Conservation (phyloP, 2,113 vertebrate species). For the Sebastes fasciatus region DNA sequence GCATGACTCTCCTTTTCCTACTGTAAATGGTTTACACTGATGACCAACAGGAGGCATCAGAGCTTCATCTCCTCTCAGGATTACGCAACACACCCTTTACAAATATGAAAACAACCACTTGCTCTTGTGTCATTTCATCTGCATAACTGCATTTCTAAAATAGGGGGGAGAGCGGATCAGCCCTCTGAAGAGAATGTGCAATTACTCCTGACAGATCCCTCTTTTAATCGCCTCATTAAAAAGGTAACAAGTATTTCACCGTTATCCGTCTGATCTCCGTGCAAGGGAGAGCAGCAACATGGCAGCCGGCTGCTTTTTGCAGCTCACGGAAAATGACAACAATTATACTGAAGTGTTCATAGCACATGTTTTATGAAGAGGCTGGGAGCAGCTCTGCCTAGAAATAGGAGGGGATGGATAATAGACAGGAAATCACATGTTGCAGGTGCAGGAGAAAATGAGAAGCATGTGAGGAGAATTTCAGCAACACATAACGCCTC, state of each 20-base stretch:
- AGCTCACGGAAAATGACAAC: slow-evolving; percentile 34
- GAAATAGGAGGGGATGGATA: background rate
- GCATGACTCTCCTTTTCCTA: background rate
- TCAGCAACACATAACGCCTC: background rate
- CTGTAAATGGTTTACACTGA: background rate
- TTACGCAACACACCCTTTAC: slow-evolving; percentile 62
- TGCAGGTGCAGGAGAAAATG: background rate
- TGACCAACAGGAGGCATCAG: slow-evolving; percentile 72
- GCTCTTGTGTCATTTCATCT: slow-evolving; percentile 44
- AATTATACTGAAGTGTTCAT: slow-evolving; percentile 36
- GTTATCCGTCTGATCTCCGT: slow-evolving; percentile 25
- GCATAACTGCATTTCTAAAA: slow-evolving; percentile 38
- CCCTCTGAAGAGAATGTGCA: slow-evolving; percentile 41
- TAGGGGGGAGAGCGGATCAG: slow-evolving; percentile 21
- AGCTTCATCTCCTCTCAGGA: slow-evolving; percentile 10
- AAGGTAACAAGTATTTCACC: slow-evolving; percentile 37
- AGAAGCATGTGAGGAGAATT: slow-evolving; percentile 9
- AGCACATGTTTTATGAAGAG: slow-evolving; percentile 19
- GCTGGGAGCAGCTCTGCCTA: slow-evolving; percentile 15
- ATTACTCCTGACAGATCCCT: slow-evolving; percentile 26
- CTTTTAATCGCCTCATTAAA: slow-evolving; percentile 25
- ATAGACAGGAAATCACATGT: slow-evolving; percentile 22
- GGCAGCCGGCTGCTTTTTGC: slow-evolving; percentile 28
- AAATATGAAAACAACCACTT: slow-evolving; percentile 58
- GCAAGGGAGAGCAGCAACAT: slow-evolving; percentile 24